Percentiles rank a stretch among this genome's conserved stretches.
phyloP scores from a whole-genome alignment of 2,113 vertebrate species.

The Hemiscyllium ocellatum region DNA sequence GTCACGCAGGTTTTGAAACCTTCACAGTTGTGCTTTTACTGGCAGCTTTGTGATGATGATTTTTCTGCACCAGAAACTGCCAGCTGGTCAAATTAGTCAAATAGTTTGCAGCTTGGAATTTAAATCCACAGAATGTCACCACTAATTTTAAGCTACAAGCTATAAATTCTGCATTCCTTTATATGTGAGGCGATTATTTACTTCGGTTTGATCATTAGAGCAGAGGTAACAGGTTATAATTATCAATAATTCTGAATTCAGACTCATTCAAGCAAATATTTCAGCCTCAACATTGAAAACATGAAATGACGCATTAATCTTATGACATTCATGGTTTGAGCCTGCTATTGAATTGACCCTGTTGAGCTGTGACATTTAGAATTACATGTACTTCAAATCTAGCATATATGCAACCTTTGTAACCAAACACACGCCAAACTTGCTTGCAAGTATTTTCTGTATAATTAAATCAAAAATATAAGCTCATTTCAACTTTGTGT shows the following conservation, averaged over 20 bases:
- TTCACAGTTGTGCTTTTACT: conserved; percentile 8
- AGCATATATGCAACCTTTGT: neutral
- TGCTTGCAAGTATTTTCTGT: neutral
- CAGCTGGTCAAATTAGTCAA: conserved; percentile 6
- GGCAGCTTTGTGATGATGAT: neutral
- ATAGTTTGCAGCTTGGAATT: neutral
- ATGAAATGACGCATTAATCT: neutral
- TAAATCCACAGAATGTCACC: neutral
- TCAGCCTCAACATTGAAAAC: neutral
- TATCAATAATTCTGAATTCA: neutral
- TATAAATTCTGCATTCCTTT: neutral
- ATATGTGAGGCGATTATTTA: neutral
- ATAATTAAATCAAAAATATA: neutral
- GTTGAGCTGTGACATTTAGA: neutral
- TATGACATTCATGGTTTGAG: neutral
- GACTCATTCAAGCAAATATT: neutral
- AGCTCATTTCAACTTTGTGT: neutral
- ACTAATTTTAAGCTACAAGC: neutral
- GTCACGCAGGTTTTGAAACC: conserved; percentile 27
- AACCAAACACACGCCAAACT: neutral
- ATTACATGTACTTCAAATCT: neutral
- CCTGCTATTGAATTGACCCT: neutral
- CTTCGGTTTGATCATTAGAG: neutral
- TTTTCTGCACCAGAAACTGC: neutral
- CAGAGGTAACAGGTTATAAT: neutral